phyloP scores from a whole-genome alignment of 2,888 invertebrate genomes.

The Agrotis exclamationis region DNA sequence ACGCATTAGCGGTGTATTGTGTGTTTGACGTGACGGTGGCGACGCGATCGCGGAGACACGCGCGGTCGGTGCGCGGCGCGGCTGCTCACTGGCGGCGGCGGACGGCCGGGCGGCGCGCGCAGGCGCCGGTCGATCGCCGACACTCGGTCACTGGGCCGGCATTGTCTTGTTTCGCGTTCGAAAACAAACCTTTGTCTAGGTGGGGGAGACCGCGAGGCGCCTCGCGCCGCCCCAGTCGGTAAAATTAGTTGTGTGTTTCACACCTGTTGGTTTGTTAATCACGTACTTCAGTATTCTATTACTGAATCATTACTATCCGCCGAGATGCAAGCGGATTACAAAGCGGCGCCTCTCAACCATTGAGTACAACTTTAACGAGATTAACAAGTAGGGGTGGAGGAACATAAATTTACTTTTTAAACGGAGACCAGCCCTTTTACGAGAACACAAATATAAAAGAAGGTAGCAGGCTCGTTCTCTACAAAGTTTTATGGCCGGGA shows the following conservation, averaged over 20 bases:
- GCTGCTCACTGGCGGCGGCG: conserved; percentile 72
- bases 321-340: conserved; percentile 56
- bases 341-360: conserved; percentile 54
- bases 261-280: conserved; percentile 81
- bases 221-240: conserved; percentile 80
- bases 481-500: conserved; percentile 51
- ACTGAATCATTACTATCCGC: conserved; percentile 53
- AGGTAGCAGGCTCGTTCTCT: conserved; percentile 50
- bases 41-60: conserved; percentile 57
- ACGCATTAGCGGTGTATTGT: conserved; percentile 59
- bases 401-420: conserved; percentile 61
- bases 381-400: conserved; percentile 48
- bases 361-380: conserved; percentile 59
- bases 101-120: conserved; percentile 77
- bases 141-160: conserved; percentile 90
- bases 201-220: conserved; percentile 87
- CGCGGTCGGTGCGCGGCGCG: conserved; percentile 57
- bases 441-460: conserved; percentile 58
- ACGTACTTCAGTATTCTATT: conserved; percentile 59
- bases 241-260: conserved; percentile 79
- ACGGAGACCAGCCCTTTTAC: conserved; percentile 55
- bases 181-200: conserved; percentile 89
- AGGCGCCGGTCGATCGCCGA: conserved; percentile 88
- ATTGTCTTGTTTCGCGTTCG: conserved; percentile 77
- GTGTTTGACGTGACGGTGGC: conserved; percentile 54